phyloP scores from a whole-genome alignment of 2,888 invertebrate genomes.

The Campopleginae sp. region DNA sequence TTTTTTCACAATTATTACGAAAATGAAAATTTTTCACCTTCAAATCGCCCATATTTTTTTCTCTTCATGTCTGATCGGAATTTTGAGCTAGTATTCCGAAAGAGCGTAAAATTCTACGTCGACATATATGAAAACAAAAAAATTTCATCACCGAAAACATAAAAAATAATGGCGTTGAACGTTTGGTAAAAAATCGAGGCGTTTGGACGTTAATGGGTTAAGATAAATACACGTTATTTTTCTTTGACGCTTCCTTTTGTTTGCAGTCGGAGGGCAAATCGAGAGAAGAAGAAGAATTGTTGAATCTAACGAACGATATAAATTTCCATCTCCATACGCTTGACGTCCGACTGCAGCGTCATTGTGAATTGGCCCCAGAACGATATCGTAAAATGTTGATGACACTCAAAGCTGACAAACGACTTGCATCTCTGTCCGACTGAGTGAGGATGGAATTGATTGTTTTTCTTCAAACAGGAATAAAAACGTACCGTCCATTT shows the following conservation, averaged over 20 bases:
- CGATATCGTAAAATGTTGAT: constrained; percentile 83
- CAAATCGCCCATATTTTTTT: too few relatives aligned
- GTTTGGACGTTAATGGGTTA: too few relatives aligned
- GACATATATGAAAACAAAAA: background rate
- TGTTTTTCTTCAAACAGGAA: background rate
- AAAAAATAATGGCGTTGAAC: background rate
- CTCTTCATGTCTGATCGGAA: constrained; percentile 16
- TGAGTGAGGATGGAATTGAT: constrained; percentile 6
- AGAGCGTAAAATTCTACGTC: constrained; percentile 13
- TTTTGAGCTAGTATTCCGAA: constrained; percentile 12
- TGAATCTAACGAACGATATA: constrained; percentile 85
- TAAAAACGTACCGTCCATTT: constrained; percentile 65
- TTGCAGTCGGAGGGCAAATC: constrained; percentile 84
- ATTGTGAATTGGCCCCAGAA: constrained; percentile 86
- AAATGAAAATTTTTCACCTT: too few relatives aligned
- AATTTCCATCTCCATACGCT: constrained; percentile 86
- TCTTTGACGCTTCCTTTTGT: background rate
- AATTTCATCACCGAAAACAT: background rate
- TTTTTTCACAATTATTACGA: too few relatives aligned
- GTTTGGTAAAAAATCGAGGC: background rate
- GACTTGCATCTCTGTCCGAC: constrained; percentile 66
- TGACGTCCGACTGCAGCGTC: constrained; percentile 87
- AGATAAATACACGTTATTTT: constrained; percentile 21
- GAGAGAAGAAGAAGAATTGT: constrained; percentile 86
- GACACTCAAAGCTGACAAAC: constrained; percentile 67